Percentiles rank a stretch among this genome's conserved stretches.
These are phyloP conservation scores for Pandion haliaetus DNA, from an alignment of 2,113 vertebrate species.

Conservation along the genomic window DNA sequence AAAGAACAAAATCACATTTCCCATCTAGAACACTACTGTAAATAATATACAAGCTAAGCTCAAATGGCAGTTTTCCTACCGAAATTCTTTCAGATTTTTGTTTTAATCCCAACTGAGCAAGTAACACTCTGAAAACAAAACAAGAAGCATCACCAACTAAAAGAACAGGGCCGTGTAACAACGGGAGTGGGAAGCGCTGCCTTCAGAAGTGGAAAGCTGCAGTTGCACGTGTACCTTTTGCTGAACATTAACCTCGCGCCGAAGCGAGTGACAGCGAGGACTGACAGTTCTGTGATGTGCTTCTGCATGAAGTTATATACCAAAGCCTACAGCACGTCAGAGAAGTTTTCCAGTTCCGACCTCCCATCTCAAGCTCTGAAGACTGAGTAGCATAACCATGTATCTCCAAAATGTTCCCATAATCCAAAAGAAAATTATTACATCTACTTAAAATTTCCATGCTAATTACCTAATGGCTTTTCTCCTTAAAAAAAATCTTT, in stretches of 20 bases:
- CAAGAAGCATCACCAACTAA: no score
- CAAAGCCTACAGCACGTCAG: not conserved
- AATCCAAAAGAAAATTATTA: not conserved
- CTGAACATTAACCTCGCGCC: accelerated
- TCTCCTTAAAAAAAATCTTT: not conserved
- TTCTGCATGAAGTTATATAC: not conserved
- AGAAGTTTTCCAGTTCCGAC: not conserved
- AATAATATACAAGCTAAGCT: not conserved
- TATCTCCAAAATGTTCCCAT: not conserved
- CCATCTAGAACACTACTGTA: not conserved
- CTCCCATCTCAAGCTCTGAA: not conserved
- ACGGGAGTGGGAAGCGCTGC: accelerated
- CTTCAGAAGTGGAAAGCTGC: not conserved
- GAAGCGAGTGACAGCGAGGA: not conserved
- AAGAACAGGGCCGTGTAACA: not conserved
- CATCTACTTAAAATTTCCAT: not conserved
- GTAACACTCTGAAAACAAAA: not conserved
- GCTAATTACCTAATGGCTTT: not conserved
- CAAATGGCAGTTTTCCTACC: not conserved
- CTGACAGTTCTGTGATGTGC: accelerated
- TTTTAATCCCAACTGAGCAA: not conserved
- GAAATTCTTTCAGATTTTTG: not conserved
- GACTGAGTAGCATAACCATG: not conserved
- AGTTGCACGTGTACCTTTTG: accelerated
- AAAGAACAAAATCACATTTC: not conserved